phyloP scores from a whole-genome alignment of 2,797 vertebrate genomes.

The Natrix natrix region DNA sequence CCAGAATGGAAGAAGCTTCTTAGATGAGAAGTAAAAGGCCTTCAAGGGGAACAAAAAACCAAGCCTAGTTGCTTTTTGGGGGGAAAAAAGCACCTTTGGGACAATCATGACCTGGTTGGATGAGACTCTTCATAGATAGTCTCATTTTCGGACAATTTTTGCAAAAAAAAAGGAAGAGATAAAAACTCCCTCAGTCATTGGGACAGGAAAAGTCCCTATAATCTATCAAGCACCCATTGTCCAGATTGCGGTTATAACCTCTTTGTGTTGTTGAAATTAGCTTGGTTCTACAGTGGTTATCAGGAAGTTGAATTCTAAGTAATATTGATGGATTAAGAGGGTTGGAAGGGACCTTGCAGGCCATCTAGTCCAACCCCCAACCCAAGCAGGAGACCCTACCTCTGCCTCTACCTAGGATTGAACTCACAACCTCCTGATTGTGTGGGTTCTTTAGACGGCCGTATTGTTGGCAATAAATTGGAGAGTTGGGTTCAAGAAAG shows the following conservation, averaged over 20 bases:
- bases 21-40: not conserved
- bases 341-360: too few species aligned
- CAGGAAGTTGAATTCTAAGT: accelerated
- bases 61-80: not conserved
- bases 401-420: too few species aligned
- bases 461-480: not conserved
- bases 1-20: not conserved
- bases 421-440: too few species aligned
- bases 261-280: not conserved
- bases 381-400: too few species aligned
- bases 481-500: not conserved
- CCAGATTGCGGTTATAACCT: not conserved
- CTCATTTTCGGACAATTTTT: not conserved
- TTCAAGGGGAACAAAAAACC: not conserved
- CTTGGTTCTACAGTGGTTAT: not conserved
- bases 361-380: too few species aligned
- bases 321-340: too few species aligned
- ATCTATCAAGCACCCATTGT: not conserved
- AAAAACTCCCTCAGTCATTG: not conserved
- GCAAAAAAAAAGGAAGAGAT: not conserved
- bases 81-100: not conserved
- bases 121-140: not conserved
- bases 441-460: too few species aligned
- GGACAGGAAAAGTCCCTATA: not conserved
- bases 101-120: not conserved